Evolutionary conservation across 2,888 invertebrate species (phyloP), one percentile per base, ranked within the genome.

Genomic region (Raillietiella orientalis): DNA sequence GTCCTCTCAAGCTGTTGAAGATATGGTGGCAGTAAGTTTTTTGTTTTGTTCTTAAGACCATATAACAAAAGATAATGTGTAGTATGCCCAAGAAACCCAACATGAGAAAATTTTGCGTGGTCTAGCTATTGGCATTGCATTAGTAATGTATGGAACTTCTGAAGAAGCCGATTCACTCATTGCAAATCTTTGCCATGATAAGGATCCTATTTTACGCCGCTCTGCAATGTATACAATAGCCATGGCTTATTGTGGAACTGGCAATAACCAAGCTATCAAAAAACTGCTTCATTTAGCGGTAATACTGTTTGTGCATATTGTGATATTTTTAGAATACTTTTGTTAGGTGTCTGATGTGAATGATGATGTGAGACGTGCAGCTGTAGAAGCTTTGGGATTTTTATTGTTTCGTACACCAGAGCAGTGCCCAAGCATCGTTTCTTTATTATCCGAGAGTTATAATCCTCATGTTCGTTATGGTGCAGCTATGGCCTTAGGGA

Each of bases 391-490:
- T n/a, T 59, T 96, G 29, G 96, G 96, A 37, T 96, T 96, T 46
- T 59, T 99, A 27, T 56, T 96, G 32, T 90, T 90, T 58, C 64
- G 69, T 40, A 82, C 77, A 1, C 87, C 93, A 2, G 90, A 93
- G 42, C 90, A 93, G 41, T 77, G 77, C 40, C 90, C 93, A 3
- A 79, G 79, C 34, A 87, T 96, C 4, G 93, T 96, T 3, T 87
- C 87, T 2, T 55, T 96, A 10, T 51, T 96, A 33, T 84, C 93
- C 0, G 96, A 96, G 46, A 90, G 87, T 32, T 99, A 96, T 55
- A 96, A 99, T 45, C 90, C 93, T 2, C 90, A 96, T 44, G 93
- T 96, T 2, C 65, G 96, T 28, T 99, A 93, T 44, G 96, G 96
- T 9, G 93, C 96, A 6, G 96, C 93, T 5, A 84, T 99, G 79